These are phyloP conservation scores for Azemiops feae DNA, from an alignment of 2,113 vertebrate genomes.

Conservation along the genomic window DNA sequence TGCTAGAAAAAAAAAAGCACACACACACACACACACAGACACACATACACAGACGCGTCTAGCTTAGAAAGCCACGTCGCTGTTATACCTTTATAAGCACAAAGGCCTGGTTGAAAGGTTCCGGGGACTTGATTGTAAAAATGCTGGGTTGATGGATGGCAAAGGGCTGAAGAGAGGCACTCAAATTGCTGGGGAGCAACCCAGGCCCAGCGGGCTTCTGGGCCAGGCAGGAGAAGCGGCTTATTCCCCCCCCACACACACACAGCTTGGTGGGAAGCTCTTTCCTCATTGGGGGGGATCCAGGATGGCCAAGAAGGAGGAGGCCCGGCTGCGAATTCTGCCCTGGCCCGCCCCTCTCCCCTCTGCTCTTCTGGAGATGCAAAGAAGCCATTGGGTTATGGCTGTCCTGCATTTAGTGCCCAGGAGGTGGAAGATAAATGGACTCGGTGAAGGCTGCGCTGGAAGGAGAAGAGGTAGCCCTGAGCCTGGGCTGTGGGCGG, in stretches of 20 bases:
- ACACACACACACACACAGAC: too few relatives aligned
- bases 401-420: background rate
- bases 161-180: background rate
- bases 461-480: too few relatives aligned
- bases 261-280: background rate
- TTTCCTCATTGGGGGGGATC: background rate
- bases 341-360: background rate
- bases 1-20: background rate
- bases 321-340: too few relatives aligned
- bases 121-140: slow-evolving; percentile 36
- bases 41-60: too few relatives aligned
- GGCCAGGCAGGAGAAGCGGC: background rate
- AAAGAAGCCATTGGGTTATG: background rate
- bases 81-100: slow-evolving; percentile 5
- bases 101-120: background rate
- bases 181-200: background rate
- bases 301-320: background rate
- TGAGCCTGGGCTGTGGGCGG: background rate
- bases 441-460: background rate
- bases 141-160: slow-evolving; percentile 8
- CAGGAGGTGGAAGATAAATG: background rate
- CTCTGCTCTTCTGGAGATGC: background rate
- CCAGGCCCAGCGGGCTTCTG: background rate
- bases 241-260: background rate
- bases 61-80: slow-evolving; percentile 9